Percentiles rank a stretch among this genome's conserved stretches.
phyloP scores from a whole-genome alignment of 1,140 invertebrate species.

The Leucophenga varia region DNA sequence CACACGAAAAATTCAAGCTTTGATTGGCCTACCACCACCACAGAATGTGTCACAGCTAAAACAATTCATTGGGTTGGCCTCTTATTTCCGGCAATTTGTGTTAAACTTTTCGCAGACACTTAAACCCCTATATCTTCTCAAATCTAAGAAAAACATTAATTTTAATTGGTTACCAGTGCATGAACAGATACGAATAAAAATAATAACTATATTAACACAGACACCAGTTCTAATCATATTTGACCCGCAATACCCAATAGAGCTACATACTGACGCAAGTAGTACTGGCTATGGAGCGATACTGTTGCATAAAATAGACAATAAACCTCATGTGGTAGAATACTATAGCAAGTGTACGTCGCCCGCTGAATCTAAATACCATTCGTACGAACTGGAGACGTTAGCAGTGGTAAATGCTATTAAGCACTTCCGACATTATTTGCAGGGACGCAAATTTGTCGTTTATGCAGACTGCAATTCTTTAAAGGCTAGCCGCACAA shows the following conservation, averaged over 20 bases:
- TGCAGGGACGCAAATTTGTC: slow-evolving; percentile 33
- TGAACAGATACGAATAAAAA: background rate
- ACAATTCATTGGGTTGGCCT: slow-evolving; percentile 33
- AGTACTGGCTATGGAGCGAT: slow-evolving; percentile 7
- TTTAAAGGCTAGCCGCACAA: slow-evolving; percentile 32
- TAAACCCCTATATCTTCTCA: slow-evolving; percentile 22
- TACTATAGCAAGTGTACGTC: slow-evolving; percentile 27
- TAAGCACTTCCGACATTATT: slow-evolving; percentile 46
- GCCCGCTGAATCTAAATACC: slow-evolving; percentile 32
- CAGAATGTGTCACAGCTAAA: slow-evolving; percentile 27
- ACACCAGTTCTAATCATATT: slow-evolving; percentile 12
- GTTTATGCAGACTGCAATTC: slow-evolving; percentile 18
- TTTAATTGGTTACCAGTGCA: slow-evolving; percentile 2
- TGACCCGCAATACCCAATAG: slow-evolving; percentile 5
- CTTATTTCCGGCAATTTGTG: slow-evolving; percentile 33
- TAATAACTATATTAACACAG: background rate
- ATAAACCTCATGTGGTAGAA: too few species aligned
- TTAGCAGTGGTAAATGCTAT: slow-evolving; percentile 40
- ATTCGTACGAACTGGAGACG: slow-evolving; percentile 47
- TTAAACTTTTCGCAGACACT: slow-evolving; percentile 25
- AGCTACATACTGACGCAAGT: too few species aligned
- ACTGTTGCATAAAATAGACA: too few species aligned
- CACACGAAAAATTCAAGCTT: slow-evolving; percentile 37
- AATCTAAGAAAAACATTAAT: slow-evolving; percentile 3
- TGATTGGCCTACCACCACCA: slow-evolving; percentile 39